Base-by-base conservation (phyloP, 2,797 vertebrate genomes). In the Lindbergichthys nudifrons region DNA sequence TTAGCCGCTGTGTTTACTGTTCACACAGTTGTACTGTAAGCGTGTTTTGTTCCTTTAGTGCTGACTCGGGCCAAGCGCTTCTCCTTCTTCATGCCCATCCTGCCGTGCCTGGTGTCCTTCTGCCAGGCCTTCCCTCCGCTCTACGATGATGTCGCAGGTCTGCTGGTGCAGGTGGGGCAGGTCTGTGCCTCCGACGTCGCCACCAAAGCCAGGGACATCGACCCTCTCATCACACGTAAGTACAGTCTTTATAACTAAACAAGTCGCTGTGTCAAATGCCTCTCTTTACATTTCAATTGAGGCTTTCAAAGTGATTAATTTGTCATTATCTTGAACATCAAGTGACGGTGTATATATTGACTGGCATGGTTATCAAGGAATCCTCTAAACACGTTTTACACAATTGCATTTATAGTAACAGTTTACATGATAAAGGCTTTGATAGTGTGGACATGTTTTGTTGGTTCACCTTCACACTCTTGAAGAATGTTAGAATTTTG, bases 91-190 rank as follows among this genome's bases (percentile, higher is more conserved):
- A 97, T 99, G 97, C 97, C 98, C 18, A 99, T 97, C 15, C 93
- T 99, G 88, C 97, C 98, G 0, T 99, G 98, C 87, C 88, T 99
- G 94, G 97, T 98, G 81, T 95, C 96, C 0, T 98, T 99, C 93
- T 99, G 98, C 86, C 96, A 97, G 93, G 97, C 97, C 32, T 99
- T 99, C 80, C 98, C 98, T 60, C 98, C 97, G 0, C 92, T 99
- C 0, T 99, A 99, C 6, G 98, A 99, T 48, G 98, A 99, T 32
- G 95, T 98, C 39, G 96, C 97, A 81, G 96, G 97, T 74, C 93
- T 99, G 79, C 89, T 99, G 18, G 96, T 98, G 57, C 98, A 99
- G 56, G 95, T 98, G 78, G 98, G 97, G 10, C 98, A 99, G 77
- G 97, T 99, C 13, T 99, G 97, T 89, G 97, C 97, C 58, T 98